Conservation (phyloP, 1,140 invertebrate genomes). For the Drosophila equinoxialis region DNA sequence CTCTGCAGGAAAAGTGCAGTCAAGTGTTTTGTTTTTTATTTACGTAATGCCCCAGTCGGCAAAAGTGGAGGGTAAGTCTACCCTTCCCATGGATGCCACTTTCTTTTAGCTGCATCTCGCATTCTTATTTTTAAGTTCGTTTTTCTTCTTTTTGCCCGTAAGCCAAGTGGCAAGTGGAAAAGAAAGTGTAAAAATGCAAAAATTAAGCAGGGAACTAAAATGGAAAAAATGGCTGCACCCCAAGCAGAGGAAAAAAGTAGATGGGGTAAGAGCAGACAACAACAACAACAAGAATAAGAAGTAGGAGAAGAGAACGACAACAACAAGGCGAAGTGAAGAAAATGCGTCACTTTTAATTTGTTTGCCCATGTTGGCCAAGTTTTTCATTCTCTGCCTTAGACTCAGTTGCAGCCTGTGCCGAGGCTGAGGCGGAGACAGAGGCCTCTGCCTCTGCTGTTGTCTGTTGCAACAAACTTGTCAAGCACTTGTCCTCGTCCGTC, state of each 20-base stretch:
- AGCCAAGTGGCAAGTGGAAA: conserved; percentile 43
- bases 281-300: not conserved
- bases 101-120: conserved; percentile 10
- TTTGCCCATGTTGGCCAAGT: conserved; percentile 47
- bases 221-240: conserved; percentile 27
- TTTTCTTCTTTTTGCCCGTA: conserved; percentile 21
- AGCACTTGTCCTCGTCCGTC: conserved; percentile 51
- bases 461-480: conserved; percentile 39
- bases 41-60: conserved; percentile 31
- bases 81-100: not conserved
- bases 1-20: conserved; percentile 30
- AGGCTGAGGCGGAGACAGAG: not conserved
- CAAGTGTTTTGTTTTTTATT: conserved; percentile 44
- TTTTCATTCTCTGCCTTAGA: not conserved
- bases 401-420: not conserved
- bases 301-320: conserved; percentile 7
- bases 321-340: conserved; percentile 34
- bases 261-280: not conserved
- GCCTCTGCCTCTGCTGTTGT: conserved; percentile 26
- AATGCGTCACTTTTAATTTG: conserved; percentile 78
- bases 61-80: too few relatives aligned
- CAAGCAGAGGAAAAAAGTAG: not conserved
- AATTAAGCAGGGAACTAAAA: conserved; percentile 20
- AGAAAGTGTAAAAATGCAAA: conserved; percentile 46
- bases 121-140: not conserved